phyloP scores from a whole-genome alignment of 2,113 vertebrate genomes.

The Peromyscus californicus region DNA sequence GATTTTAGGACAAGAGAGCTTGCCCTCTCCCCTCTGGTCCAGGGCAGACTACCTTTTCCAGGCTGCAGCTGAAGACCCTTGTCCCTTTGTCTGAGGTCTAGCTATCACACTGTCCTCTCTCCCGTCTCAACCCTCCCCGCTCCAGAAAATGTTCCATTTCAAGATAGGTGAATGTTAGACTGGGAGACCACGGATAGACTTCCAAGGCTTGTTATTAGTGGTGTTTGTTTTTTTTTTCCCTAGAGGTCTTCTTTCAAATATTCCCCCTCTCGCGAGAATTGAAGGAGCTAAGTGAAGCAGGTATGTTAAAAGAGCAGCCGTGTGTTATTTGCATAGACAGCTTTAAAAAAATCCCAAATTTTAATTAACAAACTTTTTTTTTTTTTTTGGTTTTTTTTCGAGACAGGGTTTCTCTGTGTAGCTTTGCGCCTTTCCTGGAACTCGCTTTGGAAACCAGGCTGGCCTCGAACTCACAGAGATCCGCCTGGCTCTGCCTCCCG shows the following conservation, averaged over 20 bases:
- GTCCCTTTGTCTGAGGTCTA: background rate
- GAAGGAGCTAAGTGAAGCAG: background rate
- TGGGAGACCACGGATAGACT: slow-evolving; percentile 43
- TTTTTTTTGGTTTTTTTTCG: too few relatives aligned
- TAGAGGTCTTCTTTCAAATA: slow-evolving; percentile 54
- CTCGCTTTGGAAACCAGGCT: too few relatives aligned
- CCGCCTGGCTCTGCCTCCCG: too few relatives aligned
- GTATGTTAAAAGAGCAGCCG: background rate
- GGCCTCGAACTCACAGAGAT: too few relatives aligned
- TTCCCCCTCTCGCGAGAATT: background rate
- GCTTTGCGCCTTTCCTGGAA: too few relatives aligned
- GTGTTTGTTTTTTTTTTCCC: slow-evolving; percentile 44
- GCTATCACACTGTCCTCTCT: background rate
- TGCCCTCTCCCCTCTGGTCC: accelerated
- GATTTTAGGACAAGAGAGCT: background rate
- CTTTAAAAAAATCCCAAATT: background rate
- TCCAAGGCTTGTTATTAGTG: slow-evolving; percentile 62
- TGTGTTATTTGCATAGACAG: background rate
- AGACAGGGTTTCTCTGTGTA: too few relatives aligned
- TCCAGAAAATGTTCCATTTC: slow-evolving; percentile 34
- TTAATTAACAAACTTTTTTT: slow-evolving; percentile 11
- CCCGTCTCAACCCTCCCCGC: background rate
- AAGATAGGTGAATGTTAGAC: background rate
- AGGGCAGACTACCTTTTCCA: background rate
- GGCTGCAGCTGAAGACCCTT: background rate